Evolutionary conservation across 2,113 vertebrate genomes (phyloP), one percentile per base, ranked within the genome.

Genomic region (Garra rufa): DNA sequence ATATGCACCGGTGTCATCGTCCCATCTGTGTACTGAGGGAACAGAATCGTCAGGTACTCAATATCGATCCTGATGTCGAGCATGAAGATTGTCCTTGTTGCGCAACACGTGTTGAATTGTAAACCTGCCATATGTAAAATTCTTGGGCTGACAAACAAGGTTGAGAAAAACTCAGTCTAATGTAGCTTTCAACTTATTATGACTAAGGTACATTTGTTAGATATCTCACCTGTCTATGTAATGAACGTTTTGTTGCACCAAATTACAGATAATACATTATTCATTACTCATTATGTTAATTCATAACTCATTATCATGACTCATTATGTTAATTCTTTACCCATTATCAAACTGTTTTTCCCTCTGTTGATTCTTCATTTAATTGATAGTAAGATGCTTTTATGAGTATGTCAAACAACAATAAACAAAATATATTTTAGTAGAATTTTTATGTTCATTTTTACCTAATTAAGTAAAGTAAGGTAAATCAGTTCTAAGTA

Each of bases 231-330:
- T 74, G 26, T 46, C 26, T 46, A 41, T 70, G 34, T 41, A 41
- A 74, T 46, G 14, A 75, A 75, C 4, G 26, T 50, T 75, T 30
- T 75, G 73, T 30, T 50, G n/a, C 15, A 19, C 26, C 73, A 75
- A 75, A 75, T 75, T 46, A 13, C 70, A 73, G 70, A 44, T 46
- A 24, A 75, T 75, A 10, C 43, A 75, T 74, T 74, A 74, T 75
- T 75, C 44, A 75, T 48, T 8, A 28, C n/a, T 26, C 71, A 74
- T 75, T 75, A 75, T 75, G 73, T 30, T 75, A 50, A 75, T 50
- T 50, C 46, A 30, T 30, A 19, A 28, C 15, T 9, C 24, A 30
- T 75, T 48, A 75, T 75, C 46, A 19, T 50, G 73, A 75, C 24
- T 48, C 24, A 50, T 48, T 75, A 75, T 75, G 46, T 10, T 30